Percentiles rank a stretch among this genome's conserved stretches.
These are phyloP conservation scores for Nyctibius grandis DNA, from an alignment of 2,797 vertebrate genomes.

Conservation along the genomic window DNA sequence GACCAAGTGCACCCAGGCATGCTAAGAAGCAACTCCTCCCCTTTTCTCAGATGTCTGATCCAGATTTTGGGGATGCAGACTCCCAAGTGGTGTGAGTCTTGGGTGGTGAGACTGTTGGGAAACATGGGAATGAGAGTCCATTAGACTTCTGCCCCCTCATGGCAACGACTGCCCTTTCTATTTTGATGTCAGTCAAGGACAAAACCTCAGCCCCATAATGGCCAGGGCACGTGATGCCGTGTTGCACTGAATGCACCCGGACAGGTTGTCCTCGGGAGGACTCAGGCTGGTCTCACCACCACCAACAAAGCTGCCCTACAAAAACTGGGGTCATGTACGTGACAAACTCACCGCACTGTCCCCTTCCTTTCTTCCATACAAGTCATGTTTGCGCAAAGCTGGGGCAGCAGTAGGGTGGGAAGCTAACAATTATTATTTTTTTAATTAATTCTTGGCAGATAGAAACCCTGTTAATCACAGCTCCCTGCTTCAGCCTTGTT, in stretches of 20 bases:
- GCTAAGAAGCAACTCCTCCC: background rate
- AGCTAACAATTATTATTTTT: background rate
- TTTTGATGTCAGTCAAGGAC: background rate
- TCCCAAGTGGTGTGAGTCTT: background rate
- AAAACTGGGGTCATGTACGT: background rate
- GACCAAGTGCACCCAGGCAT: background rate
- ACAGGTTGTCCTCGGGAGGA: background rate
- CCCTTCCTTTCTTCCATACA: background rate
- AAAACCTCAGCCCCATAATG: background rate
- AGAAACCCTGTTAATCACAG: background rate
- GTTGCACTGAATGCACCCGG: background rate
- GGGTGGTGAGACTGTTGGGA: background rate
- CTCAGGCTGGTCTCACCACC: background rate
- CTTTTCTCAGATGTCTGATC: background rate
- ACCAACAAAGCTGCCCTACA: slow-evolving; percentile 11
- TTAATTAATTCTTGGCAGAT: slow-evolving; percentile 40
- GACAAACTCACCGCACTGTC: background rate
- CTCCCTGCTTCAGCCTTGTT: background rate
- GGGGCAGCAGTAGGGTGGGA: background rate
- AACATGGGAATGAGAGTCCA: background rate
- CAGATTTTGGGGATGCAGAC: background rate
- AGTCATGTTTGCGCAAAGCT: background rate
- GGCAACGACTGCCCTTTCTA: background rate
- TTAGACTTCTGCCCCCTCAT: background rate
- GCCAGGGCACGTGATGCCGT: background rate